These are phyloP conservation scores for Mycalesis mineus DNA, from an alignment of 2,888 invertebrate genomes.

Conservation along the genomic window DNA sequence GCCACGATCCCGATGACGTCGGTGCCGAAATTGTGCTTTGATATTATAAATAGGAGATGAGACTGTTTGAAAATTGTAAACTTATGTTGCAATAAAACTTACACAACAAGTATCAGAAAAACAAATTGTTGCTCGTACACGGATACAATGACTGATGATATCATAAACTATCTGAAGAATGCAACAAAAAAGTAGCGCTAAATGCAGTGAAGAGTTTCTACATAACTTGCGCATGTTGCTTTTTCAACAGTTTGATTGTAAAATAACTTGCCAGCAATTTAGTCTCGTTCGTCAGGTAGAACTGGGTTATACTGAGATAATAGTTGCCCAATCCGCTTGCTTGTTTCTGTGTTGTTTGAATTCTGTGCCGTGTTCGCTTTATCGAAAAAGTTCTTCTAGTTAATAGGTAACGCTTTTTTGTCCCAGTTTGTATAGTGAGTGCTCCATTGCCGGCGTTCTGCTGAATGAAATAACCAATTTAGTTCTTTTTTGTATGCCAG, in stretches of 20 bases:
- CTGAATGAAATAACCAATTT: background rate
- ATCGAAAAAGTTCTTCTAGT: slow-evolving; percentile 45
- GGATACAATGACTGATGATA: background rate
- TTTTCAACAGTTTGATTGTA: slow-evolving; percentile 38
- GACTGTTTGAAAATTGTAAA: too few species aligned
- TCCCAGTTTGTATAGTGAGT: slow-evolving; percentile 26
- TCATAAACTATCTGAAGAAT: background rate
- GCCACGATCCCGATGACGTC: too few species aligned
- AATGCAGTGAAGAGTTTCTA: slow-evolving; percentile 13
- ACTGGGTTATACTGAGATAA: slow-evolving; percentile 56
- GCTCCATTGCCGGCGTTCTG: slow-evolving; percentile 13
- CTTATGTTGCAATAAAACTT: too few species aligned
- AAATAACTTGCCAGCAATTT: slow-evolving; percentile 46
- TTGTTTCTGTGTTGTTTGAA: slow-evolving; percentile 54
- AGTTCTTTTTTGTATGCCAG: background rate
- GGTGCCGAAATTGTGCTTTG: too few species aligned
- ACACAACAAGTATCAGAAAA: background rate
- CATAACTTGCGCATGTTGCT: slow-evolving; percentile 16
- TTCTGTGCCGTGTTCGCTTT: slow-evolving; percentile 42
- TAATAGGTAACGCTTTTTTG: slow-evolving; percentile 38
- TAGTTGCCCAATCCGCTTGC: slow-evolving; percentile 50
- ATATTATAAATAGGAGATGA: too few species aligned
- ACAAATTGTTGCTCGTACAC: background rate
- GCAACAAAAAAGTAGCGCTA: background rate
- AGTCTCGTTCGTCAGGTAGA: slow-evolving; percentile 45